Evolutionary conservation across 2,797 vertebrate species (phyloP).

Genomic region (Danio albolineatus): DNA sequence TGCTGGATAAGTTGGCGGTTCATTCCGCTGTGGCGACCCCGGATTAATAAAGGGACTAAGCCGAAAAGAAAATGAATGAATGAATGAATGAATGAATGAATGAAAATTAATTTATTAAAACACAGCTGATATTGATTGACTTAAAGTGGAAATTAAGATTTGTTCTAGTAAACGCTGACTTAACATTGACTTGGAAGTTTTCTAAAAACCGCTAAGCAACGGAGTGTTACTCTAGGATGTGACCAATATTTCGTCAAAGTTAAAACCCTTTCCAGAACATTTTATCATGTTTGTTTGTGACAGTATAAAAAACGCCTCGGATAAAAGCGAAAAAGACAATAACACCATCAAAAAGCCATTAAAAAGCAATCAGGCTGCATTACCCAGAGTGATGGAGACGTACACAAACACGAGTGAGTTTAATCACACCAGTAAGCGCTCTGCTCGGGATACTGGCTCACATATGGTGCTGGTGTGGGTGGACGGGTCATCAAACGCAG

Average conservation of each 20-base stretch:
- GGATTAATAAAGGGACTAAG: too few species aligned
- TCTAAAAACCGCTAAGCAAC: background rate
- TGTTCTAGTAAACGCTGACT: background rate
- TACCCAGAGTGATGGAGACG: background rate
- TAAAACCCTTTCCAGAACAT: constrained; percentile 11
- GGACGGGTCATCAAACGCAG: constrained; percentile 15
- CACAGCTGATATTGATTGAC: too few species aligned
- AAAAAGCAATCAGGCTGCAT: constrained; percentile 12
- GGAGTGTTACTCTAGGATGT: background rate
- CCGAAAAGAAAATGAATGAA: too few species aligned
- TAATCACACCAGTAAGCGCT: constrained; percentile 22
- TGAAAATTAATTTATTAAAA: too few species aligned
- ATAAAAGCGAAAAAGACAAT: constrained; percentile 30
- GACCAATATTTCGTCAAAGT: background rate
- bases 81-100: too few species aligned
- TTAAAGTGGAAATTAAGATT: too few species aligned
- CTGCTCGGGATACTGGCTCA: background rate
- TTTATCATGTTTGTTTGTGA: background rate
- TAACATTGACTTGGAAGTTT: background rate
- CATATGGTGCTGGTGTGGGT: constrained; percentile 18
- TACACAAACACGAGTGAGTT: constrained; percentile 30
- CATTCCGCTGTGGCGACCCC: too few species aligned
- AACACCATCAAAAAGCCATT: constrained; percentile 39
- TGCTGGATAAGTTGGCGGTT: too few species aligned
- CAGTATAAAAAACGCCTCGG: background rate